These are phyloP conservation scores for Oscheius myriophilus DNA, from an alignment of 2,888 invertebrate genomes.

Conservation along the genomic window DNA sequence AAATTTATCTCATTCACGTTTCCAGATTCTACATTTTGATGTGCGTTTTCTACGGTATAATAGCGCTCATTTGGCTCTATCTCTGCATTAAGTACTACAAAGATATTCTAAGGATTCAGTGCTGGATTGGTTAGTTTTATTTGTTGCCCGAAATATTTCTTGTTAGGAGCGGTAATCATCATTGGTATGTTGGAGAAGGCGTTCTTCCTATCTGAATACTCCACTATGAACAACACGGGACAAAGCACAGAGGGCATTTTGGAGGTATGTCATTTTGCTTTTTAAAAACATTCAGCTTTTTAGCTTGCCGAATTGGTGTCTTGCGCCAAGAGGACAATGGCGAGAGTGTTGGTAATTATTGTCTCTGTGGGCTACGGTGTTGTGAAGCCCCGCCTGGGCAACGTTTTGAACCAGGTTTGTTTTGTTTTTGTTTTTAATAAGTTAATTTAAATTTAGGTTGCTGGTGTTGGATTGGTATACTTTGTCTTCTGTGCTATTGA, in stretches of 20 bases:
- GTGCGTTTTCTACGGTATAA: conserved; percentile 86
- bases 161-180: conserved; percentile 68
- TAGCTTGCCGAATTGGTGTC: conserved; percentile 87
- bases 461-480: conserved; percentile 85
- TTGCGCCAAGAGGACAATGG: conserved; percentile 87
- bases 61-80: conserved; percentile 84
- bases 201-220: conserved; percentile 88
- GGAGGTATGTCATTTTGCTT: conserved; percentile 52
- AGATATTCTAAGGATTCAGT: conserved; percentile 89
- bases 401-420: conserved; percentile 81
- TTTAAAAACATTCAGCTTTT: conserved; percentile 3
- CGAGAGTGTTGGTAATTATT: conserved; percentile 91
- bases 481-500: conserved; percentile 86
- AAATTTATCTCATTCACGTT: background rate
- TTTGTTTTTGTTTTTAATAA: background rate
- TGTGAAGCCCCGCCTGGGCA: conserved; percentile 89
- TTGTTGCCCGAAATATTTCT: background rate
- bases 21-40: conserved; percentile 86
- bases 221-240: conserved; percentile 80
- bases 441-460: conserved; percentile 74
- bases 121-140: conserved; percentile 83
- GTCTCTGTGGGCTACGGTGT: conserved; percentile 94
- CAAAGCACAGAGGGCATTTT: conserved; percentile 72
- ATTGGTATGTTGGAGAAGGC: conserved; percentile 78
- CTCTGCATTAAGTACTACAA: conserved; percentile 88